A percentile compares a stretch with the other conserved stretches of the same genome.
phyloP scores from a whole-genome alignment of 30 jellyfish, hydroid and myxozoan species.

The Cassiopea xamachana region DNA sequence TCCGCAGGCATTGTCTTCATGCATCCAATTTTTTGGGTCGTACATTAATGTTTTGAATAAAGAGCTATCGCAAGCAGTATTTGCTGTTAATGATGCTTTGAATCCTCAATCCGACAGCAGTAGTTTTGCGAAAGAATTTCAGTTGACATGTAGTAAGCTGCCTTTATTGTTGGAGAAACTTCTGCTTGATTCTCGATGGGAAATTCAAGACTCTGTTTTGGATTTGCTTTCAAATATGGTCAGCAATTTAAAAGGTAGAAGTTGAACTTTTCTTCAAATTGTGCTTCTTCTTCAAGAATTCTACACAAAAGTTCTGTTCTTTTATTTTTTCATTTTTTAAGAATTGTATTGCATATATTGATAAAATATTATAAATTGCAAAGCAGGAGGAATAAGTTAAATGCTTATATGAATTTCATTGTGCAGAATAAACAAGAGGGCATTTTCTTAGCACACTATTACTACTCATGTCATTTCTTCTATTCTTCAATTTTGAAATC shows the following conservation, averaged over 20 bases:
- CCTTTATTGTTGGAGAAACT: background rate
- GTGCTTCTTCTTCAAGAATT: too few species aligned
- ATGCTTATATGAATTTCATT: too few species aligned
- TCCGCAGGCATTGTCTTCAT: background rate
- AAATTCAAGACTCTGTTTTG: conserved; percentile 35
- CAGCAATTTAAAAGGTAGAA: conserved; percentile 17
- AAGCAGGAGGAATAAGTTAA: too few species aligned
- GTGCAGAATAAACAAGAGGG: too few species aligned
- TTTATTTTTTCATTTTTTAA: too few species aligned
- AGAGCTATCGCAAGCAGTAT: background rate
- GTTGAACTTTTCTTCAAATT: background rate
- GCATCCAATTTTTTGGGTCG: conserved; percentile 21
- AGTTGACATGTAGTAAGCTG: background rate
- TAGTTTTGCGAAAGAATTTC: background rate
- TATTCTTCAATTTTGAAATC: background rate
- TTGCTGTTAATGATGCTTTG: background rate
- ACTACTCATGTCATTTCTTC: background rate
- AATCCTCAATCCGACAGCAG: background rate
- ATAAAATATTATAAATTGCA: too few species aligned
- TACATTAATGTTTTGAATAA: background rate
- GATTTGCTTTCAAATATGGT: conserved; percentile 14
- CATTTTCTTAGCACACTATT: background rate
- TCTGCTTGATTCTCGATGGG: conserved; percentile 48
- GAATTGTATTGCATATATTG: too few species aligned
- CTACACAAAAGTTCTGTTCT: too few species aligned